These are phyloP conservation scores for Vanessa tameamea DNA, from an alignment of 1,140 invertebrate species.

Conservation along the genomic window DNA sequence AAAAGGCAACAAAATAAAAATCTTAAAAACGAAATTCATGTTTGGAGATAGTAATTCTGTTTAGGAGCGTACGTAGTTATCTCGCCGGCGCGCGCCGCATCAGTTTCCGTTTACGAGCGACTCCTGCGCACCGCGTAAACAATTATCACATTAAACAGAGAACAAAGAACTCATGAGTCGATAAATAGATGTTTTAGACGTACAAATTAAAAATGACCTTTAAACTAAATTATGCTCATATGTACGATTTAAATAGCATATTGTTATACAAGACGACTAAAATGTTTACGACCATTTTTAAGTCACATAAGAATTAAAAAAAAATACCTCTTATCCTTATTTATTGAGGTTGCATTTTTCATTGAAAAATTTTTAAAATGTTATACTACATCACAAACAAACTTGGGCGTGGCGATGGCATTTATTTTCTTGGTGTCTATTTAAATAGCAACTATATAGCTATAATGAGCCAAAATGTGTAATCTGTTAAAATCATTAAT, in stretches of 20 bases:
- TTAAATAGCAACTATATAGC: too few species aligned
- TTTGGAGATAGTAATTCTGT: constrained; percentile 20
- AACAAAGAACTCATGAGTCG: constrained; percentile 48
- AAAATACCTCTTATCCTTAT: too few species aligned
- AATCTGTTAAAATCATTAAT: too few species aligned
- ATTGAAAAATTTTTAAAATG: too few species aligned
- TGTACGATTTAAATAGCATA: not conserved
- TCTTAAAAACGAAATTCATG: constrained; percentile 20
- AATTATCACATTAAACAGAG: constrained; percentile 54
- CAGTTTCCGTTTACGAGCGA: constrained; percentile 55
- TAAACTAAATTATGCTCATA: not conserved
- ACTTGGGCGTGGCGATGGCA: too few species aligned
- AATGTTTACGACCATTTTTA: not conserved
- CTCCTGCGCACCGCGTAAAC: constrained; percentile 45
- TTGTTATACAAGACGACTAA: not conserved
- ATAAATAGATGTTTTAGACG: constrained; percentile 18
- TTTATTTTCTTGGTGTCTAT: too few species aligned
- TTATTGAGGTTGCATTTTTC: too few species aligned
- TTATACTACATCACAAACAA: too few species aligned
- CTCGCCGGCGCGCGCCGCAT: constrained; percentile 34
- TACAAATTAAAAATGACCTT: constrained; percentile 16
- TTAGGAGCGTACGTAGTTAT: constrained; percentile 23
- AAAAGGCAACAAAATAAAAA: not conserved
- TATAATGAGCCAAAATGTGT: too few species aligned
- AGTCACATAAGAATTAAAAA: not conserved